These are phyloP conservation scores for Zootoca vivipara DNA, from an alignment of 2,113 vertebrate genomes.

Conservation along the genomic window DNA sequence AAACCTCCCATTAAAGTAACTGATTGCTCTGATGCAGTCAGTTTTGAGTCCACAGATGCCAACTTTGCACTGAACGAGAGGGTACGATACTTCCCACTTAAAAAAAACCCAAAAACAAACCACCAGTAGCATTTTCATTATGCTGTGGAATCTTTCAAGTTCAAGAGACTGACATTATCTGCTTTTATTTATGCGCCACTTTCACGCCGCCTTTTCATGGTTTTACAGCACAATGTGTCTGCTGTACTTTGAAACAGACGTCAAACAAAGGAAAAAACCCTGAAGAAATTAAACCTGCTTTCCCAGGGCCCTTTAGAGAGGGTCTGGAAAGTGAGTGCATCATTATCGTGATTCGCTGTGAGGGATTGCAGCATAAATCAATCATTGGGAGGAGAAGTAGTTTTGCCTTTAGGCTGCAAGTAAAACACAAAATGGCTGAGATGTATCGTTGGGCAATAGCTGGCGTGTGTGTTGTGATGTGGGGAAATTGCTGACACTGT, in stretches of 20 bases:
- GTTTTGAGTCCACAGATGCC: background rate
- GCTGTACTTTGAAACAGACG: constrained; percentile 1
- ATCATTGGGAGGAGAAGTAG: background rate
- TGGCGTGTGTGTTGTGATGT: background rate
- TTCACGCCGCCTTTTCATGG: background rate
- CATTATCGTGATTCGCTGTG: background rate
- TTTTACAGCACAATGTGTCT: background rate
- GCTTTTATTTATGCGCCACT: background rate
- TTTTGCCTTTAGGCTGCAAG: background rate
- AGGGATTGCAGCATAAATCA: background rate
- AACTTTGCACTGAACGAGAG: background rate
- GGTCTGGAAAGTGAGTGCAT: background rate
- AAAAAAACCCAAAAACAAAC: background rate
- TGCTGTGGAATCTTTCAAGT: background rate
- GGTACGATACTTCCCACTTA: background rate
- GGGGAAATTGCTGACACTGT: background rate
- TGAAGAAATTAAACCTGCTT: background rate
- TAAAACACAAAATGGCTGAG: background rate
- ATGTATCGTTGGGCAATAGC: background rate
- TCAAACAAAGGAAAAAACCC: background rate
- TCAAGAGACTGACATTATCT: background rate
- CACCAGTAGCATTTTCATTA: background rate
- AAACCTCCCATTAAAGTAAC: background rate
- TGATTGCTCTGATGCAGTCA: background rate
- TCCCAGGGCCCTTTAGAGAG: background rate